Evolutionary conservation across 2,113 vertebrate genomes (phyloP), one percentile per base, ranked within the genome.

Genomic region (Tretioscincus oriximinensis): DNA sequence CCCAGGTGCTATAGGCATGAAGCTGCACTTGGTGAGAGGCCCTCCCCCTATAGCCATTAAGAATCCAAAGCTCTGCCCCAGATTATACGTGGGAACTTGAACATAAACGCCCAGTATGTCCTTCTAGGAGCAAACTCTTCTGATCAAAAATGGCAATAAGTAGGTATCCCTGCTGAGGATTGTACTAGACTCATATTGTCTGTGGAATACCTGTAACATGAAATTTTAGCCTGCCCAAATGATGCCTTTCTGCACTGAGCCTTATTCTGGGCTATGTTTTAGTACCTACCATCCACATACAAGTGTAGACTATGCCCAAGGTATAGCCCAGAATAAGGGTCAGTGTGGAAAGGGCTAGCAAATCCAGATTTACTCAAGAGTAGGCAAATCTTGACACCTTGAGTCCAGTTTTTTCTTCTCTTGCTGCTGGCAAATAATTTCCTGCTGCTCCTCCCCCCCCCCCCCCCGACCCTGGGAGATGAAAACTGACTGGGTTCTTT

Each of bases 391-490:
- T 47, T 84, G 80, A 82, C 73, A 72, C 77, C 80, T 86, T 77
- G 11, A 86, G 84, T 61, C 69, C 65, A 10, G 4, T 61, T 76
- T 73, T 83, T 67, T 60, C 74, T 70, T 5, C 29, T 78, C 83
- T 82, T 82, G 60, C 60, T 76, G 80, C 51, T 8, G 1, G 70
- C 51, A 51, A 80, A 85, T 74, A 75, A 76, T 80, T 78, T 85
- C 72, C 72, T 82, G 74, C 80, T 45, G 21, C 61, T 41, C 7
- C 4, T 16, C 12, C 54, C 67, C 87, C 91, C 90, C 88, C n/a
- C n/a, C n/a, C 70, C 82, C 24, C 77, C 73, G 45, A 54, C 78
- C 84, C 78, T 1, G 0, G 7, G 87, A 88, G 87, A 89, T 88
- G 87, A 84, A 90, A 85, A 82, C 66, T 0, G 77, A 68, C 49